A percentile compares a stretch with the other conserved stretches of the same genome.
Evolutionary conservation across 2,888 invertebrate genomes (phyloP).

Genomic region (Morinoia aosen): DNA sequence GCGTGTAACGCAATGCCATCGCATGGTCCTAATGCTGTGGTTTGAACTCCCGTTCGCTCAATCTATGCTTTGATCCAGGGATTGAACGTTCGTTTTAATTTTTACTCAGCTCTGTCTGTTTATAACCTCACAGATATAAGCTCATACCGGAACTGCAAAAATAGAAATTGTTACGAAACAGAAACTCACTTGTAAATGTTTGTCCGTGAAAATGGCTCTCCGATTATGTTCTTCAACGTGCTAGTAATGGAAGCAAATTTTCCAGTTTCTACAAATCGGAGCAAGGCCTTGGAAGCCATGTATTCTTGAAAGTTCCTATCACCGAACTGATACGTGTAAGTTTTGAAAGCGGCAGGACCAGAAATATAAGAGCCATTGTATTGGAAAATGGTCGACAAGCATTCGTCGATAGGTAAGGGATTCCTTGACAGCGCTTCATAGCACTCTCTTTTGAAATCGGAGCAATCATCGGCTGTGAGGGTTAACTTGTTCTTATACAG

Average conservation of each 20-base stretch:
- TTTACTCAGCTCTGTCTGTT: background rate
- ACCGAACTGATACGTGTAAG: background rate
- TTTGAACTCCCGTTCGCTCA: background rate
- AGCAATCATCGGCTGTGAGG: constrained; percentile 16
- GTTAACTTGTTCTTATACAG: background rate
- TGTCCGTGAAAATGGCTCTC: background rate
- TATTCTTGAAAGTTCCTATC: constrained; percentile 30
- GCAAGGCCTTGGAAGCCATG: constrained; percentile 21
- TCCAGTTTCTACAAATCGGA: background rate
- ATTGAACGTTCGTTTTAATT: background rate
- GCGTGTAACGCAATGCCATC: background rate
- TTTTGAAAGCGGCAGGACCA: background rate
- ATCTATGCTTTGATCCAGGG: background rate
- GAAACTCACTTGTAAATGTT: constrained; percentile 38
- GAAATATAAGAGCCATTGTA: constrained; percentile 16
- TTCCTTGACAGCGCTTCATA: background rate
- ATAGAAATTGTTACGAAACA: background rate
- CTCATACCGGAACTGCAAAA: background rate
- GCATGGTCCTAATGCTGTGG: background rate
- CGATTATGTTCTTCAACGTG: background rate
- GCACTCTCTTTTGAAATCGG: background rate
- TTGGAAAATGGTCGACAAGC: constrained; percentile 14
- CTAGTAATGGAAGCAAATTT: background rate
- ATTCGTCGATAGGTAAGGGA: constrained; percentile 16
- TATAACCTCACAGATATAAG: background rate